These are phyloP conservation scores for Schrankia costaestrigalis DNA, from an alignment of 2,888 invertebrate genomes.

Conservation along the genomic window DNA sequence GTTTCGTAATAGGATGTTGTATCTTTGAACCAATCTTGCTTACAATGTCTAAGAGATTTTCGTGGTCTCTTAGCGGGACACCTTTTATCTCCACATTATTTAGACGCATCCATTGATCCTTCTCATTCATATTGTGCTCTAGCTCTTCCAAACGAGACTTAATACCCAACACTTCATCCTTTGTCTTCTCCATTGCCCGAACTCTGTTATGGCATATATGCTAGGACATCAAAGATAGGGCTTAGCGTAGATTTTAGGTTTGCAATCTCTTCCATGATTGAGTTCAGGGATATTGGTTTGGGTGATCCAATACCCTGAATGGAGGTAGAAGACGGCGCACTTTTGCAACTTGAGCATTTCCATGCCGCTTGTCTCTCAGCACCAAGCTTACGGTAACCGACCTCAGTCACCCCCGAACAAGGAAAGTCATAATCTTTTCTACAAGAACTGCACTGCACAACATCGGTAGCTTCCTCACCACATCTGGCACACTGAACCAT, in stretches of 20 bases:
- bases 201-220: not conserved
- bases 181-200: not conserved
- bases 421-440: no score
- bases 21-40: not conserved
- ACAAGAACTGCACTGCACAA: no score
- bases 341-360: not conserved
- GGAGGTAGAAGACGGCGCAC: no score
- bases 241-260: not conserved
- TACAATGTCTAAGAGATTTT: not conserved
- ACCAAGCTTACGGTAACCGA: not conserved
- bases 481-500: no score
- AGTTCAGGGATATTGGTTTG: not conserved
- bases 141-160: not conserved
- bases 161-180: not conserved
- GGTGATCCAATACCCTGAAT: not conserved
- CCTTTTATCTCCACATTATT: not conserved
- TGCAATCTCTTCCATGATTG: not conserved
- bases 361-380: slow-evolving; percentile 1
- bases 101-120: not conserved
- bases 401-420: no score
- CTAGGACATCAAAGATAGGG: not conserved
- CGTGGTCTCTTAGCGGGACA: not conserved
- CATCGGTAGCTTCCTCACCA: no score
- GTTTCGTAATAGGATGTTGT: not conserved
- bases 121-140: not conserved